A percentile compares a stretch with the other conserved stretches of the same genome.
Conservation (phyloP, 2,113 vertebrate genomes). For the Rattus rattus region DNA sequence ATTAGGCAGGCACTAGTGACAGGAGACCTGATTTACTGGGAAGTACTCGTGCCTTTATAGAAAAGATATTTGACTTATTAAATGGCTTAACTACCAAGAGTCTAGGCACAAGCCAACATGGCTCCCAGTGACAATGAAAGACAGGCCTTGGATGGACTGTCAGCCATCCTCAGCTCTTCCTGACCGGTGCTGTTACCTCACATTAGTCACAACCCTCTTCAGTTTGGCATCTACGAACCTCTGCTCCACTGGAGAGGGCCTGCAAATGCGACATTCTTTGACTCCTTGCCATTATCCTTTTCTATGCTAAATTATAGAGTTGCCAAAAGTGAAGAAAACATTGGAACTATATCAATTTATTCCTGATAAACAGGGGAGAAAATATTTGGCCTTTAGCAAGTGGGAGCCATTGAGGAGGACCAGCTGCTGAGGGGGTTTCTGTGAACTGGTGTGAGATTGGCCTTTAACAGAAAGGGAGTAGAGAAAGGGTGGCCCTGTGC, state of each 20-base stretch:
- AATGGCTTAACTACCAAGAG: slow-evolving; percentile 47
- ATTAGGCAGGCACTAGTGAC: slow-evolving; percentile 64
- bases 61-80: slow-evolving; percentile 62
- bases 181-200: not conserved
- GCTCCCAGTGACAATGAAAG: not conserved
- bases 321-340: slow-evolving; percentile 50
- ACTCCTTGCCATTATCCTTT: not conserved
- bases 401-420: not conserved
- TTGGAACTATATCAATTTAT: not conserved
- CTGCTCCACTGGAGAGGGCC: not conserved
- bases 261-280: not conserved
- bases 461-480: not conserved
- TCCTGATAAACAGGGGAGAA: slow-evolving; percentile 13
- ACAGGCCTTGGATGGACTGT: not conserved
- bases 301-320: not conserved
- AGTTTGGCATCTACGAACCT: not conserved
- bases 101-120: not conserved
- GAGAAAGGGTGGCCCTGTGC: not conserved
- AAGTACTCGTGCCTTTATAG: slow-evolving; percentile 42
- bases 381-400: not conserved
- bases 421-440: not conserved
- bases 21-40: slow-evolving; percentile 61
- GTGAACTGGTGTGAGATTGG: not conserved
- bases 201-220: not conserved
- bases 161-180: not conserved